Percentiles rank a stretch among this genome's conserved stretches.
phyloP scores from a whole-genome alignment of 1,140 invertebrate species.

The Lethrus apterus region DNA sequence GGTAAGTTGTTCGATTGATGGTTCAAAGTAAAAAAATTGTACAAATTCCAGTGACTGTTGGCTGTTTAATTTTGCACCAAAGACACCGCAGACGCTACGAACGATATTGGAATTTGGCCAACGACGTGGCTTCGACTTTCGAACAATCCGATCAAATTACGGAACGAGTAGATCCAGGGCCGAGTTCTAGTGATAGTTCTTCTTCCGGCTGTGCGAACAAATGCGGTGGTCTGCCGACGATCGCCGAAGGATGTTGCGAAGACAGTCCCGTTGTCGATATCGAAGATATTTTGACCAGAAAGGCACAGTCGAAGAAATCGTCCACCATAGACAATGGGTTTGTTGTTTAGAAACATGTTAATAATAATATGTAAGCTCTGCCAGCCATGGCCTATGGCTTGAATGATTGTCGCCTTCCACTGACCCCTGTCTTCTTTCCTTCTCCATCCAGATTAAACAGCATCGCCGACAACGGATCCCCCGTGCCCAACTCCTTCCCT shows the following conservation, averaged over 20 bases:
- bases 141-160: constrained; percentile 5
- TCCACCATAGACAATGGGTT: no score
- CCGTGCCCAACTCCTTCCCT: no score
- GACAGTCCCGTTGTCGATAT: constrained; percentile 55
- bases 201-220: constrained; percentile 28
- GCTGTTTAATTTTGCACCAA: constrained; percentile 68
- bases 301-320: not conserved
- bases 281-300: constrained; percentile 47
- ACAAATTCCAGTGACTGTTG: constrained; percentile 56
- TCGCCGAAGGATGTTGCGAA: constrained; percentile 35
- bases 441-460: no score
- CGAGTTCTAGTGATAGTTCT: constrained; percentile 34
- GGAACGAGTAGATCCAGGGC: constrained; percentile 30
- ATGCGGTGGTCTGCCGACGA: constrained; percentile 31
- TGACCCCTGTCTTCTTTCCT: no score
- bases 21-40: not conserved
- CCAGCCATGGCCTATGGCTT: no score
- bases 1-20: constrained; percentile 41
- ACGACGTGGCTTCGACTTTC: constrained; percentile 32
- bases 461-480: no score
- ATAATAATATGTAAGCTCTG: no score
- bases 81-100: constrained; percentile 43
- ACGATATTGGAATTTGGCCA: constrained; percentile 40
- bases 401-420: no score
- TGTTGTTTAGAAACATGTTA: no score